Percentiles rank a stretch among this genome's conserved stretches.
Conservation (phyloP, 1,140 invertebrate species). For the Microplitis mediator region DNA sequence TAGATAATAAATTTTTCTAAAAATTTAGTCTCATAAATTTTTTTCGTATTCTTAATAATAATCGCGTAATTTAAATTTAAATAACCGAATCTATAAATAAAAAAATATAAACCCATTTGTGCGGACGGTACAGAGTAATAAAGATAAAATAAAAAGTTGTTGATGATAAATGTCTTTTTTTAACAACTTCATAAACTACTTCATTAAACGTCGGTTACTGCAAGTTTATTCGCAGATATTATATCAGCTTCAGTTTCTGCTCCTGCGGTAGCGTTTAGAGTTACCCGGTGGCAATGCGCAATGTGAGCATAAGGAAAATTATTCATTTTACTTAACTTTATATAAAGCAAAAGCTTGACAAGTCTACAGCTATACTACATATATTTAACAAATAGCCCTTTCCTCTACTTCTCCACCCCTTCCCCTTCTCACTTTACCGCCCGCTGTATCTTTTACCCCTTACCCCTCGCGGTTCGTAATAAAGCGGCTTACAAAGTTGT, state of each 20-base stretch:
- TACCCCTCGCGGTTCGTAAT: too few relatives aligned
- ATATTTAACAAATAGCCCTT: too few relatives aligned
- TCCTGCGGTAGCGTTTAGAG: neutral
- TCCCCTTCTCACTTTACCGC: too few relatives aligned
- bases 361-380: neutral
- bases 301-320: conserved; percentile 29
- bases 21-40: too few relatives aligned
- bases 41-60: too few relatives aligned
- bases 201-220: conserved; percentile 14
- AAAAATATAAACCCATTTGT: conserved; percentile 1
- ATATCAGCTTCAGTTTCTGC: neutral
- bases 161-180: conserved; percentile 26
- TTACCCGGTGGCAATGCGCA: neutral
- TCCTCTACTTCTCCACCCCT: too few relatives aligned
- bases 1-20: too few relatives aligned
- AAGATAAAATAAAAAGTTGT: neutral
- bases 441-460: too few relatives aligned
- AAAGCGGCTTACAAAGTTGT: too few relatives aligned
- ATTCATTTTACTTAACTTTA: conserved; percentile 23
- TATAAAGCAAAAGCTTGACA: neutral
- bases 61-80: conserved; percentile 14
- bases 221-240: conserved; percentile 25
- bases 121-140: neutral
- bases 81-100: conserved; percentile 22
- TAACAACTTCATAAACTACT: conserved; percentile 25